Evolutionary conservation across 2,888 invertebrate genomes (phyloP), one percentile per base, ranked within the genome.

Genomic region (Elmis aenea): DNA sequence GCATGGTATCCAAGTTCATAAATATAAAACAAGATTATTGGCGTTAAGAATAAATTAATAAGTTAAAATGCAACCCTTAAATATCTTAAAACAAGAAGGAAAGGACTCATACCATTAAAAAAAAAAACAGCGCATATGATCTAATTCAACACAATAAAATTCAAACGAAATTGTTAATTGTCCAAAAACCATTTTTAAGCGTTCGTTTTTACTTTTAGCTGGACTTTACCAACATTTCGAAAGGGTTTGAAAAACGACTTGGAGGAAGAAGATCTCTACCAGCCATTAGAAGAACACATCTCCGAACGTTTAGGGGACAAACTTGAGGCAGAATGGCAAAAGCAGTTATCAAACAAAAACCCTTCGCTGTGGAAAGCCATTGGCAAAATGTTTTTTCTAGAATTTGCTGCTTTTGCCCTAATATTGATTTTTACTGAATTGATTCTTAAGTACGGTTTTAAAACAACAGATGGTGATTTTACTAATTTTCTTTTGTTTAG

Each of bases 271-370:
- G 75, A 75, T 54, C 56, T 76, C 10, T 72, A 67, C 45, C 61
- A 64, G 41, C 62, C 68, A 6, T 57, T 73, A 2, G 55, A 67
- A 20, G 69, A 69, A 8, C 86, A 85, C 58, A 69, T 73, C 50
- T 85, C 88, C 0, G 70, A 72, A 48, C 15, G 50, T 11, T 69
- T 81, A 2, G 83, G 82, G 1, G 75, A 81, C 53, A 64, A 65
- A 52, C 63, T 85, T 36, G 80, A 82, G 66, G 70, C 64, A 81
- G 46, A 46, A 1, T 58, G 55, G 57, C 23, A 33, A 9, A 42
- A 45, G 27, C 52, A 58, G 40, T 10, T 30, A 18, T 29, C 30
- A 22, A 31, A 50, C 3, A 34, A 45, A 6, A 29, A 38, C 20
- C 52, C 55, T 1, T 58, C 59, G 1, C 34, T 61, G 8, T 44